Evolutionary conservation across 2,888 invertebrate species (phyloP).

Genomic region (Lepidocyrtinus sp.): DNA sequence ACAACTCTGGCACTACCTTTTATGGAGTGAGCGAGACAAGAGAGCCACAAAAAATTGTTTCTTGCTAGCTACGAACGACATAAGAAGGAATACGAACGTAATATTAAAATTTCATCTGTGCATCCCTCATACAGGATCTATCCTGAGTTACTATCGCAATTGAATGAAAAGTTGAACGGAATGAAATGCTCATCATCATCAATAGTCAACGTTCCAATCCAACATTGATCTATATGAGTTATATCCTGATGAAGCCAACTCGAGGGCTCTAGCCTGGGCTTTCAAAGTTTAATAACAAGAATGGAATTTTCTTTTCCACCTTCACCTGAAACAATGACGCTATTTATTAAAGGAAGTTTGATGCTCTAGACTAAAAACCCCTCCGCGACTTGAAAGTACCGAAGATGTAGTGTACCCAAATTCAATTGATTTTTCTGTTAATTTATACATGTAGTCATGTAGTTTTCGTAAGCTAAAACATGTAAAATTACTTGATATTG

Average conservation of each 20-base stretch:
- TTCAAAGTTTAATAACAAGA: background rate
- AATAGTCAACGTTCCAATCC: slow-evolving; percentile 14
- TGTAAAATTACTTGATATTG: too few relatives aligned
- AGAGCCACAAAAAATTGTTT: background rate
- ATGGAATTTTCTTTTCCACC: slow-evolving; percentile 1
- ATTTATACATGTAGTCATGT: too few relatives aligned
- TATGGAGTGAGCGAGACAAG: background rate
- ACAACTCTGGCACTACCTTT: background rate
- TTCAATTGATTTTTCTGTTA: too few relatives aligned
- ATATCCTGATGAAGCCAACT: background rate
- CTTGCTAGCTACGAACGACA: background rate
- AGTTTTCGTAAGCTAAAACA: too few relatives aligned
- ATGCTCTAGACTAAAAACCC: too few relatives aligned
- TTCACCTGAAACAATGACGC: slow-evolving; percentile 17
- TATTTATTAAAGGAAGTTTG: background rate
- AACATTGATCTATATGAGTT: slow-evolving; percentile 9
- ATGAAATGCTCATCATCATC: slow-evolving; percentile 3
- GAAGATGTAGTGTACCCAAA: too few relatives aligned
- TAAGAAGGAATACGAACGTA: too few relatives aligned
- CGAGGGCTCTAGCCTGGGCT: slow-evolving; percentile 7
- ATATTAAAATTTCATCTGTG: slow-evolving; percentile 6
- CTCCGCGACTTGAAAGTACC: too few relatives aligned
- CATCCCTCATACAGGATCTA: background rate
- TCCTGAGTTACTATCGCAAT: slow-evolving; percentile 9
- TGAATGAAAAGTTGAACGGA: slow-evolving; percentile 3